phyloP scores from a whole-genome alignment of 2,888 invertebrate species.

The Caenorhabditis sp. region DNA sequence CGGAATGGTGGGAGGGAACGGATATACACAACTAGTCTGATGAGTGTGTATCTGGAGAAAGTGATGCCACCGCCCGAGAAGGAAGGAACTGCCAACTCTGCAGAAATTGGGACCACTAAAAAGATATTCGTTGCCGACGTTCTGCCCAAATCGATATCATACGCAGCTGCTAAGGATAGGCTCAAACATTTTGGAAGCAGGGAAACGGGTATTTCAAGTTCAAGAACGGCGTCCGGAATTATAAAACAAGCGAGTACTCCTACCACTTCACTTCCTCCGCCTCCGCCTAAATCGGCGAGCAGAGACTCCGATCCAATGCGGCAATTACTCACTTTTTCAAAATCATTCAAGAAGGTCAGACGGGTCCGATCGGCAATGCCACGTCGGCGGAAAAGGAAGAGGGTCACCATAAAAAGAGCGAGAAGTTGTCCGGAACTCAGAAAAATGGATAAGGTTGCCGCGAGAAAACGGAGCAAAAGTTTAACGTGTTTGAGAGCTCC shows the following conservation, averaged over 20 bases:
- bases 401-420: slow-evolving; percentile 44
- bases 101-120: too few relatives aligned
- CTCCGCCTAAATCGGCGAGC: slow-evolving; percentile 1
- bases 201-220: slow-evolving; percentile 12
- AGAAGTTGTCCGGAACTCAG: slow-evolving; percentile 48
- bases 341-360: slow-evolving; percentile 77
- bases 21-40: slow-evolving; percentile 36
- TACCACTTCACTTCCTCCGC: neutral
- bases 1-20: slow-evolving; percentile 46
- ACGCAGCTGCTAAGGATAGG: slow-evolving; percentile 5
- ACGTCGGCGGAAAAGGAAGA: slow-evolving; percentile 61
- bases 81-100: too few relatives aligned
- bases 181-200: neutral
- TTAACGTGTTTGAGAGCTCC: slow-evolving; percentile 35
- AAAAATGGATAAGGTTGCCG: slow-evolving; percentile 24
- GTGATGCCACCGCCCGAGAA: slow-evolving; percentile 16
- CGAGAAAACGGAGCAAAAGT: slow-evolving; percentile 51
- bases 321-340: slow-evolving; percentile 74
- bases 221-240: slow-evolving; percentile 11
- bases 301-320: slow-evolving; percentile 39
- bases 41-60: slow-evolving; percentile 34
- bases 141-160: slow-evolving; percentile 24
- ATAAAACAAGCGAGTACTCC: neutral
- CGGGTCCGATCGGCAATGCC: slow-evolving; percentile 57
- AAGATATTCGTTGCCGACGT: neutral